Evolutionary conservation across 2,888 invertebrate genomes (phyloP), one percentile per base, ranked within the genome.

Genomic region (Pegoplata infirma): DNA sequence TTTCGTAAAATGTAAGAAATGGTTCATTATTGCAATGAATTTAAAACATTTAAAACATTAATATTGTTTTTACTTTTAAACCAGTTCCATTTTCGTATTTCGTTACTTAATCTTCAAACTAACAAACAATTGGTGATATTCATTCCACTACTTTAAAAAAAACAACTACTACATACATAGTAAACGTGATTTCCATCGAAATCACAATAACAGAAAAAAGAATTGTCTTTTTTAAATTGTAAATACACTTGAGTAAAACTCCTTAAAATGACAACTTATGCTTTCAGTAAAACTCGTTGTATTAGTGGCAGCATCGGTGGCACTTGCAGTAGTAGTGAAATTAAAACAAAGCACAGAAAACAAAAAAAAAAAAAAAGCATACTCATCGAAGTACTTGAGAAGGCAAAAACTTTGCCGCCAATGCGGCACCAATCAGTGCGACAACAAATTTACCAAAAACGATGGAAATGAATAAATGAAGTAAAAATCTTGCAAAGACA

Each of bases 401-500:
- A 74, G 55, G 73, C 61, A 79, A 81, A 80, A 83, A 83, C 72
- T 83, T 83, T 83, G 80, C 81, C 83, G 83, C 81, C 83, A 76
- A 81, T 81, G 81, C 80, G 82, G 78, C 82, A 80, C 81, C 81
- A 81, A 78, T 81, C 78, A 82, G 78, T 81, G 81, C 80, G 82
- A 68, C 82, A 80, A 75, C 76, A 80, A 80, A 71, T 75, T 72
- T 63, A 67, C 63, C 61, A 79, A 75, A n/a, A n/a, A 63, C 68
- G 68, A 58, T 79, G 75, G 71, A 75, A 79, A 79, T 79, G 74
- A 79, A 75, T 79, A 79, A 79, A 79, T 79, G 75, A 56, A 25
- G 4, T n/a, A 46, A 32, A 25, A 67, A 47, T 67, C 63, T 56
- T 25, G 21, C 49, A 58, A 72, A 72, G 63, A 79, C 67, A 79